Evolutionary conservation across 2,113 vertebrate species (phyloP).

Genomic region (Peromyscus polionotus): DNA sequence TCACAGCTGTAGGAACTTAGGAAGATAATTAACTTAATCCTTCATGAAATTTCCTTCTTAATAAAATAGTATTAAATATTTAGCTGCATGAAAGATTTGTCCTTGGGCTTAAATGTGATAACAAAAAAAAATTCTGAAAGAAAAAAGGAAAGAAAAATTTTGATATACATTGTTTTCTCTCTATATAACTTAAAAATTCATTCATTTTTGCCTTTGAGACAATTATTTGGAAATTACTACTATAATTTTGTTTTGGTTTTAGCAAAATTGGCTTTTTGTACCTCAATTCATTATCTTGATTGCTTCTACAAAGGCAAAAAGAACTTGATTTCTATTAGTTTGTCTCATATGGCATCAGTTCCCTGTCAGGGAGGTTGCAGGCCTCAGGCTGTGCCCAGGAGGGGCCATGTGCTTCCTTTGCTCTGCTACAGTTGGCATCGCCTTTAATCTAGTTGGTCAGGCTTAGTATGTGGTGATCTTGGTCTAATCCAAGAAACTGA

Average conservation of each 20-base stretch:
- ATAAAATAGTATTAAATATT: neutral
- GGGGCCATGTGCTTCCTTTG: neutral
- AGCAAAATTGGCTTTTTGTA: neutral
- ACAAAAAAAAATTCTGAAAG: neutral
- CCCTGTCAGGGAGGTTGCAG: neutral
- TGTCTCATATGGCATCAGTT: neutral
- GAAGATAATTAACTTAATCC: slow-evolving; percentile 8
- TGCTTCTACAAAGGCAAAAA: neutral
- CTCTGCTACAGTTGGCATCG: neutral
- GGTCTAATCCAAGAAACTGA: neutral
- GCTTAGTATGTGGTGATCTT: neutral
- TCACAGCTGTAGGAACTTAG: neutral
- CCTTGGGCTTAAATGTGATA: neutral
- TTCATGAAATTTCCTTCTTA: neutral
- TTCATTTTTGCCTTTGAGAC: neutral
- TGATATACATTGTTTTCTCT: neutral
- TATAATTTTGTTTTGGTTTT: slow-evolving; percentile 11
- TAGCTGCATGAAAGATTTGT: neutral
- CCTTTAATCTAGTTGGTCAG: neutral
- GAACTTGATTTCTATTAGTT: neutral
- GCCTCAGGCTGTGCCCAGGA: neutral
- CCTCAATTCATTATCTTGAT: neutral
- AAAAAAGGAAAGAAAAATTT: neutral
- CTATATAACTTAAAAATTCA: neutral
- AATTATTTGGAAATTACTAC: neutral